These are phyloP conservation scores for Pyralis farinalis DNA, from an alignment of 2,888 invertebrate genomes.

Conservation along the genomic window DNA sequence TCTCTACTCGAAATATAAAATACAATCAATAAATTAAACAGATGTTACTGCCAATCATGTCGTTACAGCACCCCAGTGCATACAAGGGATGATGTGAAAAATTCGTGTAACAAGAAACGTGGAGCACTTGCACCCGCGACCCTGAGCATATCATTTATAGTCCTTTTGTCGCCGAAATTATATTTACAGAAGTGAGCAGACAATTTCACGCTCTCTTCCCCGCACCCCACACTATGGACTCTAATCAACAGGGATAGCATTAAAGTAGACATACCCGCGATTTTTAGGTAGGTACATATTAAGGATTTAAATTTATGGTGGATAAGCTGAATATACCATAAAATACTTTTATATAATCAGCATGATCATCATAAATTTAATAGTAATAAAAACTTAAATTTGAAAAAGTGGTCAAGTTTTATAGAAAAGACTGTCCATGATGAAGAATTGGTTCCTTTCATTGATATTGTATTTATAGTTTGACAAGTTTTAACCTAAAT, in stretches of 20 bases:
- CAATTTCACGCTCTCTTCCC: conserved; percentile 80
- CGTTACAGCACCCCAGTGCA: conserved; percentile 10
- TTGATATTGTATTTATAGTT: too few species aligned
- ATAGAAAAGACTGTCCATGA: too few species aligned
- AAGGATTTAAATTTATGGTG: too few species aligned
- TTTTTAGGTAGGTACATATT: too few species aligned
- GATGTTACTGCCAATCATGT: conserved; percentile 11
- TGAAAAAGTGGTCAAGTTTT: too few species aligned
- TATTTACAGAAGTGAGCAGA: conserved; percentile 82
- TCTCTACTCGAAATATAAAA: neutral
- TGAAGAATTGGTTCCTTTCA: too few species aligned
- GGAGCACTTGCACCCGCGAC: conserved; percentile 62
- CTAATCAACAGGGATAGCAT: conserved; percentile 59
- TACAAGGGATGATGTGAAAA: conserved; percentile 42
- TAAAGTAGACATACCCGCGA: conserved; percentile 48
- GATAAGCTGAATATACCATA: too few species aligned
- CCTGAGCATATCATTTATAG: conserved; percentile 76
- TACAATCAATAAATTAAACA: conserved; percentile 6
- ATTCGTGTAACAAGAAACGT: conserved; percentile 59
- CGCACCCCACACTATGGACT: conserved; percentile 69
- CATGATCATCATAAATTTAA: too few species aligned
- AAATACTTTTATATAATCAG: too few species aligned
- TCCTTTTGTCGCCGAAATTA: conserved; percentile 80
- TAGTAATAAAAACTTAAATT: too few species aligned
- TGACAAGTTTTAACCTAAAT: too few species aligned